These are phyloP conservation scores for Empidonax alnorum DNA, from an alignment of 2,113 vertebrate genomes.

Conservation along the genomic window DNA sequence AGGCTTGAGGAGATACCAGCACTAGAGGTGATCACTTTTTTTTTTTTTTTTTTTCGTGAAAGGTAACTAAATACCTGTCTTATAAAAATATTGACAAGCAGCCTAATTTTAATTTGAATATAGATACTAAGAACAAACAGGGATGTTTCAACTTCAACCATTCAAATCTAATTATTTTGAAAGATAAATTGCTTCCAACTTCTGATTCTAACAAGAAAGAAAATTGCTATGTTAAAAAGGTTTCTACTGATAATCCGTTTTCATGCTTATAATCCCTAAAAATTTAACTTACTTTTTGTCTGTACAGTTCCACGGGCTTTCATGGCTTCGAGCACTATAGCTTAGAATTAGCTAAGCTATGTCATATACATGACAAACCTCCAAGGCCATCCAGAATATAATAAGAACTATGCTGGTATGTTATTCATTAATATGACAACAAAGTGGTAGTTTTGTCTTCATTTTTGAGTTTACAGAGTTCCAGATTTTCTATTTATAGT, in stretches of 20 bases:
- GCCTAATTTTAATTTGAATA: background rate
- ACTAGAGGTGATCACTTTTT: background rate
- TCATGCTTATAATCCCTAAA: background rate
- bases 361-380: background rate
- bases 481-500: background rate
- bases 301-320: background rate
- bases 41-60: background rate
- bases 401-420: background rate
- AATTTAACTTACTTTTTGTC: constrained; percentile 15
- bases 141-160: background rate
- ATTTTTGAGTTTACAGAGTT: background rate
- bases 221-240: background rate
- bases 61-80: background rate
- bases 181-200: background rate
- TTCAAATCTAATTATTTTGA: background rate
- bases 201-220: constrained; percentile 10
- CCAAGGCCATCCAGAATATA: background rate
- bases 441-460: background rate
- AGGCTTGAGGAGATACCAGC: background rate
- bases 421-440: constrained; percentile 11
- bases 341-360: constrained; percentile 31
- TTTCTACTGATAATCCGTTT: background rate
- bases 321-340: background rate
- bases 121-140: background rate
- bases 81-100: background rate